phyloP scores from a whole-genome alignment of 2,113 vertebrate genomes.

The Scomber japonicus region DNA sequence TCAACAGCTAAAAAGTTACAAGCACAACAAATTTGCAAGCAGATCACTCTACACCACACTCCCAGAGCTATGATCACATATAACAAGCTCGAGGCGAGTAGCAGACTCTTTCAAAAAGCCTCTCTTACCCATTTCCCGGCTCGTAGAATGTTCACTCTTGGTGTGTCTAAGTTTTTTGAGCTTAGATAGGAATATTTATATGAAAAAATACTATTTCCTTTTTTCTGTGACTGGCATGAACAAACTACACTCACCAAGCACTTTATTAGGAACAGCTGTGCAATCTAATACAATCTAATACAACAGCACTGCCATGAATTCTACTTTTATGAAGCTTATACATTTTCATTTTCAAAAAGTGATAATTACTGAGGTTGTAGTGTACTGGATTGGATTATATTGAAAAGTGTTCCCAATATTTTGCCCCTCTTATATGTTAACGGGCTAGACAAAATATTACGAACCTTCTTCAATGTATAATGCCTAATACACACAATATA shows the following conservation, averaged over 20 bases:
- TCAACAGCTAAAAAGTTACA: constrained; percentile 50
- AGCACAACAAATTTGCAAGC: constrained; percentile 44
- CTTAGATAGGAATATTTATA: background rate
- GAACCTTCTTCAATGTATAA: background rate
- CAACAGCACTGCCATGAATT: too few species aligned
- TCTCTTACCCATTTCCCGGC: constrained; percentile 3
- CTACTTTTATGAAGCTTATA: too few species aligned
- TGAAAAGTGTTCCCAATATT: too few species aligned
- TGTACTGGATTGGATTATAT: too few species aligned
- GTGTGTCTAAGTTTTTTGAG: constrained; percentile 4
- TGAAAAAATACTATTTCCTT: background rate
- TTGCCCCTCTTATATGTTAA: too few species aligned
- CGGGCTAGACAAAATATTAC: background rate
- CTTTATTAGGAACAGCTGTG: too few species aligned
- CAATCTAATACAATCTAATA: too few species aligned
- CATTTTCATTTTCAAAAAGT: too few species aligned
- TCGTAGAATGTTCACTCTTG: constrained; percentile 5
- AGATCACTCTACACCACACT: constrained; percentile 35
- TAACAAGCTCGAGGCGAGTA: constrained; percentile 40
- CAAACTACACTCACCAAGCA: background rate
- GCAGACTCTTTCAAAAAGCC: constrained; percentile 48
- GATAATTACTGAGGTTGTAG: too few species aligned
- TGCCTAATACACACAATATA: background rate
- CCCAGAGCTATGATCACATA: constrained; percentile 59
- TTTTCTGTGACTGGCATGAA: background rate